Evolutionary conservation across 2,797 vertebrate species (phyloP).

Genomic region (Sebastiscus albofasciatus): DNA sequence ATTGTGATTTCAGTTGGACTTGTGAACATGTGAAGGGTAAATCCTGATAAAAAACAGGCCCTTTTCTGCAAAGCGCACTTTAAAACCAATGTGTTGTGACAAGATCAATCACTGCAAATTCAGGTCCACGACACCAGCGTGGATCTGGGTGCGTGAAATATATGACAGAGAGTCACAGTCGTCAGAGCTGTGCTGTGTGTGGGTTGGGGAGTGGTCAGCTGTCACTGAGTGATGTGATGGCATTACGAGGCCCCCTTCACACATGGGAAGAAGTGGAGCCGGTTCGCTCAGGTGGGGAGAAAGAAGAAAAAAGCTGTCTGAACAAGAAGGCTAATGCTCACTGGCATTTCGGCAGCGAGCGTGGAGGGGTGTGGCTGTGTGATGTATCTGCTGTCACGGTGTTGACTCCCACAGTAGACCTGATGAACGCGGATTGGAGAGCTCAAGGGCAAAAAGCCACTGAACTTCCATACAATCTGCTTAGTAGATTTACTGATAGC

Average conservation of each 20-base stretch:
- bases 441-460: constrained; percentile 63
- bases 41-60: not conserved
- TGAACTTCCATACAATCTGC: constrained; percentile 61
- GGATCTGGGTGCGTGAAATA: constrained; percentile 36
- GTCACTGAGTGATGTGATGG: constrained; percentile 71
- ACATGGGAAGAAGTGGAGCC: constrained; percentile 44
- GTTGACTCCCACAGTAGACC: constrained; percentile 51
- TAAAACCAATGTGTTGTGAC: constrained; percentile 7
- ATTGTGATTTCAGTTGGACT: not conserved
- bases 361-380: constrained; percentile 52
- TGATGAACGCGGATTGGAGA: constrained; percentile 44
- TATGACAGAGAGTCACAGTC: constrained; percentile 48
- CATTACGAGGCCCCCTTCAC: constrained; percentile 52
- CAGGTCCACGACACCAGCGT: not conserved
- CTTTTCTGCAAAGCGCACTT: not conserved
- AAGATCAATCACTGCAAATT: constrained; percentile 28
- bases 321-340: constrained; percentile 56
- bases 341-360: constrained; percentile 56
- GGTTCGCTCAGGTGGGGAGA: constrained; percentile 57
- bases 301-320: constrained; percentile 31
- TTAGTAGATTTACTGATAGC: constrained; percentile 73
- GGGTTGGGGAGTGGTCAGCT: constrained; percentile 67
- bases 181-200: constrained; percentile 38
- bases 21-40: not conserved
- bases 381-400: constrained; percentile 67